These are phyloP conservation scores for Phrynocephalus versicolor DNA, from an alignment of 2,113 vertebrate species.

Conservation along the genomic window DNA sequence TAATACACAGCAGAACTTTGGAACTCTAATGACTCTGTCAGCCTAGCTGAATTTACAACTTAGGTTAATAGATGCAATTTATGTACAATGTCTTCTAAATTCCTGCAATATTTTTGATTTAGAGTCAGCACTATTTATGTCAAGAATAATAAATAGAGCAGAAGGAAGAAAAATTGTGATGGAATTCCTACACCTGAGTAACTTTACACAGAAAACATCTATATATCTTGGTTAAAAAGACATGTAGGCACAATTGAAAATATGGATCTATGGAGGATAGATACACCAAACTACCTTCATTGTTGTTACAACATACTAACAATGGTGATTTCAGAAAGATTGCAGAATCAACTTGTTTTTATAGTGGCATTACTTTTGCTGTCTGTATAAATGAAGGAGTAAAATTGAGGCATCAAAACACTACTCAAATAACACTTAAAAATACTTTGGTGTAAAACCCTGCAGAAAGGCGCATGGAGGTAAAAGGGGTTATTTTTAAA, in stretches of 20 bases:
- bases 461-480: not conserved
- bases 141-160: slow-evolving; percentile 14
- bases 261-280: not conserved
- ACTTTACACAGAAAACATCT: not conserved
- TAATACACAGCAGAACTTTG: slow-evolving; percentile 17
- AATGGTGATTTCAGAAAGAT: not conserved
- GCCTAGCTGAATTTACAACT: not conserved
- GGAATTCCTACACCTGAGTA: slow-evolving; percentile 4
- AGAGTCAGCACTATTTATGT: not conserved
- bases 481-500: not conserved
- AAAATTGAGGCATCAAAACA: not conserved
- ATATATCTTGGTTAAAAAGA: slow-evolving; percentile 9
- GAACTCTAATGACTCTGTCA: not conserved
- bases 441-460: not conserved
- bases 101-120: slow-evolving; percentile 4
- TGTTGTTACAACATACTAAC: not conserved
- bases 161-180: slow-evolving; percentile 13
- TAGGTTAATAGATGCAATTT: not conserved
- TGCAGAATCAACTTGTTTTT: not conserved
- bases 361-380: not conserved
- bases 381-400: not conserved
- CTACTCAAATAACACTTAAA: not conserved
- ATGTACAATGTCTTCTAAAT: not conserved
- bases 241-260: not conserved
- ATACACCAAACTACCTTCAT: not conserved